Percentiles rank a stretch among this genome's conserved stretches.
phyloP scores from a whole-genome alignment of 92 coral and sea anemone species.

The Zoanthus sociatus region DNA sequence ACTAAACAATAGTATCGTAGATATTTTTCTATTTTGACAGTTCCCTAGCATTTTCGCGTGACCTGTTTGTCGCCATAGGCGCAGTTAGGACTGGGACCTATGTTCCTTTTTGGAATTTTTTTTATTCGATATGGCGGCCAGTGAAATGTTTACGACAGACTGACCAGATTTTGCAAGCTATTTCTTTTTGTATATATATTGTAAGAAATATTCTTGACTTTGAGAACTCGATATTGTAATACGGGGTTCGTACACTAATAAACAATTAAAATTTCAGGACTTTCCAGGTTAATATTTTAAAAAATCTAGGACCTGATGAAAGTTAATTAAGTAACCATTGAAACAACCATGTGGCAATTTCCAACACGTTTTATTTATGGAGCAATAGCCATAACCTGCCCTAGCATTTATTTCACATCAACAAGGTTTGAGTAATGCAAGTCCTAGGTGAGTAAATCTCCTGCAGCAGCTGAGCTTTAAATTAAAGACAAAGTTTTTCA shows the following conservation, averaged over 20 bases:
- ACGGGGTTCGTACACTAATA: slow-evolving; percentile 5
- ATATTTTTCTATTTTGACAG: too few relatives aligned
- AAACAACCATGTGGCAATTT: slow-evolving; percentile 30
- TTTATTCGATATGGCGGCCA: too few relatives aligned
- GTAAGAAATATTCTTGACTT: too few relatives aligned
- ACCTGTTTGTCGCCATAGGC: too few relatives aligned
- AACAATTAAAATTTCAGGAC: slow-evolving; percentile 9
- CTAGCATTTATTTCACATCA: slow-evolving; percentile 14
- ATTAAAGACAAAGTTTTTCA: slow-evolving; percentile 21
- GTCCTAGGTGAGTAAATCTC: slow-evolving; percentile 36
- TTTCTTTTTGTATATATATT: too few relatives aligned
- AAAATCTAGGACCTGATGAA: slow-evolving; percentile 20
- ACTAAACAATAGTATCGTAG: too few relatives aligned
- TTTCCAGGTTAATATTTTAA: slow-evolving; percentile 22
- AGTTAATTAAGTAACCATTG: slow-evolving; percentile 25
- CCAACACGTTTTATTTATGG: slow-evolving; percentile 33
- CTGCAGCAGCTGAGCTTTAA: slow-evolving; percentile 36
- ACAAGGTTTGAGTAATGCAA: slow-evolving; percentile 20
- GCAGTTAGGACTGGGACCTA: too few relatives aligned
- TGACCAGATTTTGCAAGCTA: too few relatives aligned
- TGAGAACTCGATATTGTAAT: too few relatives aligned
- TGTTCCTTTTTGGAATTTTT: too few relatives aligned
- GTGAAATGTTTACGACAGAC: too few relatives aligned
- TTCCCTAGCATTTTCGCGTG: too few relatives aligned
- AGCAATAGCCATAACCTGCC: slow-evolving; percentile 40